Conservation (phyloP, 2,888 invertebrate species). For the Cecidostiba fungosa region DNA sequence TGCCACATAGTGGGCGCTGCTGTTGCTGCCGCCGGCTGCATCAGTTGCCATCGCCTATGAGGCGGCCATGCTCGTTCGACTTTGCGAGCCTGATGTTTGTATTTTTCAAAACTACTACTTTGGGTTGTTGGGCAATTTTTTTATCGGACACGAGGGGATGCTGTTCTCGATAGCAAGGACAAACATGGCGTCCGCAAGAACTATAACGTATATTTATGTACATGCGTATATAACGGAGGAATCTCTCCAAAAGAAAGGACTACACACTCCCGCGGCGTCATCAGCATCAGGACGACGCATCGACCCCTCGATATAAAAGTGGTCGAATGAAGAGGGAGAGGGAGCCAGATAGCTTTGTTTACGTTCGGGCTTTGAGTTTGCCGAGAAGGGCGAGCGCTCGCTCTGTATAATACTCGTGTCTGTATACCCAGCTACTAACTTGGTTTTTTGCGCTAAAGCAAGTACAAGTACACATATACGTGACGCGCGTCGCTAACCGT, state of each 20-base stretch:
- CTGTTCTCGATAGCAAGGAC: not conserved
- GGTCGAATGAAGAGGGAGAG: constrained; percentile 50
- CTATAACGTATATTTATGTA: constrained; percentile 6
- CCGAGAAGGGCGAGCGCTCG: constrained; percentile 18
- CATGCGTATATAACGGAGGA: constrained; percentile 31
- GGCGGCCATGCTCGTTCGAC: constrained; percentile 12
- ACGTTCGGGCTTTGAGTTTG: constrained; percentile 54
- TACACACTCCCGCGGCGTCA: not conserved
- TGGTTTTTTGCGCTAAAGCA: not conserved
- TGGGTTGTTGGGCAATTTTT: no score
- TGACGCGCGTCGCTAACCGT: not conserved
- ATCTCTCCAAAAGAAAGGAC: constrained; percentile 41
- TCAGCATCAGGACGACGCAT: constrained; percentile 9
- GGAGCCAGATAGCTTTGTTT: constrained; percentile 53
- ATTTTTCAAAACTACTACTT: not conserved
- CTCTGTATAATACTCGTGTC: not conserved
- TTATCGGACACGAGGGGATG: not conserved
- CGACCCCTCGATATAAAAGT: constrained; percentile 61
- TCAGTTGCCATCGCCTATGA: constrained; percentile 4
- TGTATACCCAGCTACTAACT: no score
- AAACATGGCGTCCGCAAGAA: constrained; percentile 4
- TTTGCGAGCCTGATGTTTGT: no score
- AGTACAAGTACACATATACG: not conserved
- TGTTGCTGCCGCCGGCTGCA: not conserved
- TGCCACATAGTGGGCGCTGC: not conserved